Evolutionary conservation across 2,888 invertebrate species (phyloP), one percentile per base, ranked within the genome.

Genomic region (Terebella lapidaria): DNA sequence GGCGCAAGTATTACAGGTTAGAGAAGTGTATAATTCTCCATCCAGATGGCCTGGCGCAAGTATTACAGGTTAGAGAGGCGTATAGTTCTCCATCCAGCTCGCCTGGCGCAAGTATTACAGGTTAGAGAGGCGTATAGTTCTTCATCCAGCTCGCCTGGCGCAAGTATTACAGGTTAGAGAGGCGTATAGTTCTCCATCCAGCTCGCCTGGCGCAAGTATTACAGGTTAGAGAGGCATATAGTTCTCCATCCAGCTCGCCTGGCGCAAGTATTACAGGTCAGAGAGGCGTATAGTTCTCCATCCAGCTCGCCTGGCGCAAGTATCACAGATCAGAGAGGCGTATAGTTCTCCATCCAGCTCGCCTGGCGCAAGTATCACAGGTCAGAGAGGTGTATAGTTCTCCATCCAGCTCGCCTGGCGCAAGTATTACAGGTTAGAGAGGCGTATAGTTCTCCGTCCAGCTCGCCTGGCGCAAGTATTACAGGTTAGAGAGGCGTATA

Each of bases 11-110:
- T 59, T 73, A 70, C 67, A 71, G 74, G 74, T 74, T 64, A 46
- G 27, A 18, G n/a, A 30, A 49, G 10, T 20, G 49, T 22, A 15
- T 5, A 5, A 10, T 22, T 49, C n/a, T 20, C 75, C 1, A 77
- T 77, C 55, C 76, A 76, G 69, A 63, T 76, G 26, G 75, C 76
- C 27, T 77, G 77, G 77, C 67, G 77, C 42, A 76, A 75, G 67
- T 75, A 71, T 59, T 73, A 70, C 67, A 71, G 74, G 74, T 74
- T 64, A 46, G 27, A 18, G n/a, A 30, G 22, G 10, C 10, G 49
- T 22, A 15, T 5, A 5, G 5, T 22, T 49, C n/a, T 20, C 75
- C 1, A 77, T 77, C 55, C 76, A 76, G 69, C 63, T 76, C 25
- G 75, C 76, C 27, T 77, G 77, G 77, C 67, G 77, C 42, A 76